phyloP scores from a whole-genome alignment of 2,797 vertebrate species.

The Lindbergichthys nudifrons region DNA sequence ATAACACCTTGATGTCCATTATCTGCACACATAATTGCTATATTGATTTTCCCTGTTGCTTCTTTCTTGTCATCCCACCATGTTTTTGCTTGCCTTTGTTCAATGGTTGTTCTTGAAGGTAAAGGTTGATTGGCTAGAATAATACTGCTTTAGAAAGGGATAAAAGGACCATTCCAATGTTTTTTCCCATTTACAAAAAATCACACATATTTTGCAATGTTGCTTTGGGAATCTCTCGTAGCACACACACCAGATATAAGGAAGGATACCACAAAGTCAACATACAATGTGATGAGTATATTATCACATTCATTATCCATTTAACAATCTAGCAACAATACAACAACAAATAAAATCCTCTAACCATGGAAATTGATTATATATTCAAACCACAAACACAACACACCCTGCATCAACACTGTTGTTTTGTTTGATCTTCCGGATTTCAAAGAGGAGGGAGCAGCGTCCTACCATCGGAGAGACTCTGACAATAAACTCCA shows the following conservation, averaged over 20 bases:
- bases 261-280: slow-evolving; percentile 17
- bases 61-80: slow-evolving; percentile 74
- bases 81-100: slow-evolving; percentile 71
- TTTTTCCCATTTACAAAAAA: slow-evolving; percentile 15
- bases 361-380: slow-evolving; percentile 73
- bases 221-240: slow-evolving; percentile 1
- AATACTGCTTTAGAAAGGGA: slow-evolving; percentile 51
- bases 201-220: not conserved
- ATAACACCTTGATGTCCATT: slow-evolving; percentile 84
- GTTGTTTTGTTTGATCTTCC: slow-evolving; percentile 80
- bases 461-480: slow-evolving; percentile 67
- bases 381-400: slow-evolving; percentile 77
- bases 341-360: slow-evolving; percentile 66
- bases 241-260: slow-evolving; percentile 1
- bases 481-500: slow-evolving; percentile 78
- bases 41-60: slow-evolving; percentile 80
- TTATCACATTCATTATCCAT: slow-evolving; percentile 57
- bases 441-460: slow-evolving; percentile 78
- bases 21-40: slow-evolving; percentile 84
- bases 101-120: slow-evolving; percentile 70
- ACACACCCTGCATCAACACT: slow-evolving; percentile 66
- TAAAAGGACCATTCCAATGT: slow-evolving; percentile 48
- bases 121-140: slow-evolving; percentile 73
- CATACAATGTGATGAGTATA: slow-evolving; percentile 7
- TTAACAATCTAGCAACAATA: slow-evolving; percentile 57